A percentile compares a stretch with the other conserved stretches of the same genome.
Evolutionary conservation across 2,797 vertebrate genomes (phyloP).

Genomic region (Peromyscus attwateri): DNA sequence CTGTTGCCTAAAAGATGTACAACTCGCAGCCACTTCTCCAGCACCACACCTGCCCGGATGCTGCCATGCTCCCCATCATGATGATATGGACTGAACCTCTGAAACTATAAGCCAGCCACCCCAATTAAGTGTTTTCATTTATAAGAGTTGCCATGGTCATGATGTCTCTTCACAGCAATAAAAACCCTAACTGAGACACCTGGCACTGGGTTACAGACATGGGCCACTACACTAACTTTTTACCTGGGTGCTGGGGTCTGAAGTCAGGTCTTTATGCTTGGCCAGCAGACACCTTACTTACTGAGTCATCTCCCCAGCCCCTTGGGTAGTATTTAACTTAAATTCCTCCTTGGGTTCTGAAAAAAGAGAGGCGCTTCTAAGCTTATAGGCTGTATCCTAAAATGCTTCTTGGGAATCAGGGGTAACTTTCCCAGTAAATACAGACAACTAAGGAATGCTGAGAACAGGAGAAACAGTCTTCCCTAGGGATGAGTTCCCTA

Average conservation of each 20-base stretch:
- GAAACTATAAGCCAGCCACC: too few species aligned
- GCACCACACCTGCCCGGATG: too few species aligned
- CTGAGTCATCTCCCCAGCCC: background rate
- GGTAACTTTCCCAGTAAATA: slow-evolving; percentile 8
- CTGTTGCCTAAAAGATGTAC: too few species aligned
- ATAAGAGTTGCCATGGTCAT: too few species aligned
- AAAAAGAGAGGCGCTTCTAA: slow-evolving; percentile 15
- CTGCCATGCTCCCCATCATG: too few species aligned
- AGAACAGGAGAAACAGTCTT: background rate
- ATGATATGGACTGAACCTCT: too few species aligned
- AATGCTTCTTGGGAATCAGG: background rate
- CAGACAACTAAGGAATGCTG: background rate
- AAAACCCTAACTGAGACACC: too few species aligned
- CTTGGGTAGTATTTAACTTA: background rate
- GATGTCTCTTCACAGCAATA: too few species aligned
- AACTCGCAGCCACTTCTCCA: too few species aligned
- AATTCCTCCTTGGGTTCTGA: background rate
- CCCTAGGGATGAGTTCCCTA: background rate
- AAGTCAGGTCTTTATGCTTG: background rate
- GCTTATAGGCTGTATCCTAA: background rate
- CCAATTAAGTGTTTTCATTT: too few species aligned
- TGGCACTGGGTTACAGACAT: background rate
- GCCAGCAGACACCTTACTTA: background rate
- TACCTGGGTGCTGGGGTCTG: background rate
- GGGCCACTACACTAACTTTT: background rate